Evolutionary conservation across 2,888 invertebrate genomes (phyloP).

Genomic region (Chironomus tentans): DNA sequence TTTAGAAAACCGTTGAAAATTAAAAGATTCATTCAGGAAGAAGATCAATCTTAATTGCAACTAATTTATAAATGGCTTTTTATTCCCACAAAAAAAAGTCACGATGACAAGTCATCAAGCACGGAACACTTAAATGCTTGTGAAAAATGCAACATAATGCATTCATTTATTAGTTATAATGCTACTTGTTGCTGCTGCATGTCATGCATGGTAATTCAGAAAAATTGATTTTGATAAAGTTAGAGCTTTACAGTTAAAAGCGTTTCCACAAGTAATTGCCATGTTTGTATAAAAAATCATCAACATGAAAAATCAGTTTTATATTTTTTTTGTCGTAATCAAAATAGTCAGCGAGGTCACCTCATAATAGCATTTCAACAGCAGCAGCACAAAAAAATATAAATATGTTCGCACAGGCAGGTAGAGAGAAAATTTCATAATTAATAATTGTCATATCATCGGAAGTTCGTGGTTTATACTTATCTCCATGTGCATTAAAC

Average conservation of each 20-base stretch:
- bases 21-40: too few species aligned
- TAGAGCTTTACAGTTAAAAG: background rate
- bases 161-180: background rate
- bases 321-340: background rate
- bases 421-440: slow-evolving; percentile 15
- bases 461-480: slow-evolving; percentile 13
- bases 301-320: background rate
- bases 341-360: background rate
- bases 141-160: background rate
- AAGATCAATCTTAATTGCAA: too few species aligned
- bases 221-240: slow-evolving; percentile 26
- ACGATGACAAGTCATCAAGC: background rate
- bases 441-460: slow-evolving; percentile 22
- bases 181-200: background rate
- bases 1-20: too few species aligned
- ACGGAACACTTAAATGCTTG: background rate
- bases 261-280: background rate
- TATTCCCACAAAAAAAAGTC: background rate
- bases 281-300: background rate
- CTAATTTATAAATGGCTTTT: background rate
- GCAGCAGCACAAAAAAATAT: background rate
- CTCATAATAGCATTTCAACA: background rate
- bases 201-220: slow-evolving; percentile 21
- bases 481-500: slow-evolving; percentile 25
- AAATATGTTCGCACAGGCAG: background rate